Evolutionary conservation across 1,140 invertebrate species (phyloP).

Genomic region (Rhopalosiphum maidis): DNA sequence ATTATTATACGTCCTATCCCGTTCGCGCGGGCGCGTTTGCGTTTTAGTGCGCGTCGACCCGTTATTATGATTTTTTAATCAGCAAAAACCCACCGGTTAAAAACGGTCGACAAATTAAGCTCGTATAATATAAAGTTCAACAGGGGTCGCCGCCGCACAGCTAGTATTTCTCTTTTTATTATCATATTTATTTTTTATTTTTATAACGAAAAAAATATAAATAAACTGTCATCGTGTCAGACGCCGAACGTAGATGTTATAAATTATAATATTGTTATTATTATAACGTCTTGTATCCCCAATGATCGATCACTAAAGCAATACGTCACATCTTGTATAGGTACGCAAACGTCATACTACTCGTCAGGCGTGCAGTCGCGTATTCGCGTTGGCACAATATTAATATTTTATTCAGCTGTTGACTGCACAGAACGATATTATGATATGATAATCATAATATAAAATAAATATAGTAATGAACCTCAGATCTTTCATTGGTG

Average conservation of each 20-base stretch:
- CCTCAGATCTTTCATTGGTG: background rate
- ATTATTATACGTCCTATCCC: background rate
- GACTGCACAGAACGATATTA: background rate
- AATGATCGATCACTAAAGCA: background rate
- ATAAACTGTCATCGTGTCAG: background rate
- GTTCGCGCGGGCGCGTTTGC: background rate
- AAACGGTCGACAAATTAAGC: slow-evolving; percentile 36
- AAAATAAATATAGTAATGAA: background rate
- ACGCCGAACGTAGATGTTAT: background rate
- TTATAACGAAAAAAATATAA: background rate
- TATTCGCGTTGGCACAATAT: background rate
- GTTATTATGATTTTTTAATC: slow-evolving; percentile 43
- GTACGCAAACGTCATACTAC: background rate
- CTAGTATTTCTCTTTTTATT: background rate
- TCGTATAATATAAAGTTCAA: slow-evolving; percentile 31
- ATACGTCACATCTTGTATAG: slow-evolving; percentile 22
- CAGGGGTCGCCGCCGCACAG: background rate
- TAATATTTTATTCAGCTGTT: slow-evolving; percentile 13
- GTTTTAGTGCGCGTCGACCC: background rate
- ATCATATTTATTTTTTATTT: background rate
- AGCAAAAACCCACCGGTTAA: slow-evolving; percentile 9
- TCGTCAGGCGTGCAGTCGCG: background rate
- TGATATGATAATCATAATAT: background rate
- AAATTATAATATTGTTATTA: slow-evolving; percentile 3
- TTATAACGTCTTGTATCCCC: background rate